A percentile compares a stretch with the other conserved stretches of the same genome.
These are phyloP conservation scores for Reinhardtius hippoglossoides DNA, from an alignment of 2,113 vertebrate species.

Conservation along the genomic window DNA sequence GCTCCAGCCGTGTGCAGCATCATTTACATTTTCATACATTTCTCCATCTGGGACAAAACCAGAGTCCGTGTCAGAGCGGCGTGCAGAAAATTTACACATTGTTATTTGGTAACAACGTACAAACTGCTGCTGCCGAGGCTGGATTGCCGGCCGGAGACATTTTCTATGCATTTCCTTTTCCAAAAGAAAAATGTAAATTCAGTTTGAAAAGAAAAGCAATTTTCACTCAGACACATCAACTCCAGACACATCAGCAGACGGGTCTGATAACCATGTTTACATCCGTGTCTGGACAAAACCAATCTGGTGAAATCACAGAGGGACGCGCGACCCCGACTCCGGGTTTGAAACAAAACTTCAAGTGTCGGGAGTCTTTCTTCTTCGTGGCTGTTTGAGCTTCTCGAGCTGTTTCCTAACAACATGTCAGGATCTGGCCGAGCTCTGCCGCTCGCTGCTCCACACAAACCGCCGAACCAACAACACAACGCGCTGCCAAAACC, in stretches of 20 bases:
- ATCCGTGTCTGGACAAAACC: constrained; percentile 48
- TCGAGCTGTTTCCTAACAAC: constrained; percentile 51
- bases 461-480: constrained; percentile 9
- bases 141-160: constrained; percentile 47
- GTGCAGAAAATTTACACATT: constrained; percentile 52
- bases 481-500: constrained; percentile 31
- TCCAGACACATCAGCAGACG: constrained; percentile 10
- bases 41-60: constrained; percentile 44
- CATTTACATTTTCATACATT: constrained; percentile 68
- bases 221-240: constrained; percentile 49
- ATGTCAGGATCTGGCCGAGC: constrained; percentile 30
- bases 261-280: constrained; percentile 68
- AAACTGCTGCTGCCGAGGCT: constrained; percentile 17
- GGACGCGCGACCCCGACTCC: too few species aligned
- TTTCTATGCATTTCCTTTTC: constrained; percentile 52
- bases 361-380: not conserved
- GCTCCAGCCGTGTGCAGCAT: constrained; percentile 4
- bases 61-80: constrained; percentile 42
- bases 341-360: constrained; percentile 6
- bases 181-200: constrained; percentile 65
- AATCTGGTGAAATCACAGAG: constrained; percentile 60
- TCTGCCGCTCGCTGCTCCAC: not conserved
- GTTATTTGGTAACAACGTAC: constrained; percentile 51
- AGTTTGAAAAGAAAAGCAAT: constrained; percentile 67
- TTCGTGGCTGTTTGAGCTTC: constrained; percentile 28